These are phyloP conservation scores for Liodrosophila aerea DNA, from an alignment of 2,888 invertebrate species.

Conservation along the genomic window DNA sequence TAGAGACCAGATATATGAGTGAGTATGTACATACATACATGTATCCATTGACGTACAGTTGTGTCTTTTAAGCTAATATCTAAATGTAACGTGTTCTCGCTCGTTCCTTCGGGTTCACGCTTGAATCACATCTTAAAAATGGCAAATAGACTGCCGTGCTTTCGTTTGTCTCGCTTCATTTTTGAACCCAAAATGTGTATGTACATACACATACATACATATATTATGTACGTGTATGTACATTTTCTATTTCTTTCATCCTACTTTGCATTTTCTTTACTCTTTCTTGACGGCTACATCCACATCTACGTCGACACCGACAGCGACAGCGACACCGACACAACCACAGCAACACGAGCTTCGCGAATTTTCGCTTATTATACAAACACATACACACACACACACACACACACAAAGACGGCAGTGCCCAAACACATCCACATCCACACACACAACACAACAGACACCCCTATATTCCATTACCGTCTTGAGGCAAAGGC, in stretches of 20 bases:
- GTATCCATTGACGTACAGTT: slow-evolving; percentile 39
- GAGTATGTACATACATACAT: not conserved
- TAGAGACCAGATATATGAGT: too few species aligned
- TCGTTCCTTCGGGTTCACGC: slow-evolving; percentile 19
- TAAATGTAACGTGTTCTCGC: slow-evolving; percentile 10
- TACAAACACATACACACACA: slow-evolving; percentile 6
- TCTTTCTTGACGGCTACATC: slow-evolving; percentile 16
- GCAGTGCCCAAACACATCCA: slow-evolving; percentile 1
- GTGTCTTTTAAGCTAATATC: slow-evolving; percentile 29
- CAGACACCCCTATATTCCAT: slow-evolving; percentile 11
- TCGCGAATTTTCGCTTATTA: slow-evolving; percentile 58
- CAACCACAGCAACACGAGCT: slow-evolving; percentile 31
- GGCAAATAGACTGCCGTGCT: slow-evolving; percentile 19
- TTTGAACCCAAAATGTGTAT: not conserved
- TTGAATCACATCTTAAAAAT: slow-evolving; percentile 35
- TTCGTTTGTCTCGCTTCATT: slow-evolving; percentile 25
- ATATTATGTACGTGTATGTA: not conserved
- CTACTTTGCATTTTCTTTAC: slow-evolving; percentile 38
- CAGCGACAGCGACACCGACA: slow-evolving; percentile 17
- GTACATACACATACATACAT: slow-evolving; percentile 2
- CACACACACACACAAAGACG: slow-evolving; percentile 3
- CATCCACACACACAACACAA: not conserved
- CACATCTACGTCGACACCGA: not conserved
- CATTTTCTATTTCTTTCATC: not conserved
- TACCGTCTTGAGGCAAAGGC: slow-evolving; percentile 4